Percentiles rank a stretch among this genome's conserved stretches.
Evolutionary conservation across 2,797 vertebrate species (phyloP).

Genomic region (Smutsia temminckii): DNA sequence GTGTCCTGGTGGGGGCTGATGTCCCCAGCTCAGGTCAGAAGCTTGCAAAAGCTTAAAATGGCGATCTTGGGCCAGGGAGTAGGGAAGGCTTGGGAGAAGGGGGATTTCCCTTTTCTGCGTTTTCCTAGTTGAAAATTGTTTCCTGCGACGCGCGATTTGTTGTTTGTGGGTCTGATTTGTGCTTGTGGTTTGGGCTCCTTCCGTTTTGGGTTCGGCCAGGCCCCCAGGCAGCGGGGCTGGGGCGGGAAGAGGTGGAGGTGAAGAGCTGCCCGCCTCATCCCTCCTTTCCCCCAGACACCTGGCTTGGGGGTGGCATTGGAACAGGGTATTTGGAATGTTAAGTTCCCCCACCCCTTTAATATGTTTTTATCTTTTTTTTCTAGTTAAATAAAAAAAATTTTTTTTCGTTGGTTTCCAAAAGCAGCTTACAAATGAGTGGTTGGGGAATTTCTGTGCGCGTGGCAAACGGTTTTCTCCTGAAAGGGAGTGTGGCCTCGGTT

Average conservation of each 20-base stretch:
- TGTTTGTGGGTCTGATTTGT: constrained; percentile 59
- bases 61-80: constrained; percentile 66
- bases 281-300: constrained; percentile 44
- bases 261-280: constrained; percentile 39
- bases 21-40: constrained; percentile 48
- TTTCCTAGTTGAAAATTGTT: constrained; percentile 65
- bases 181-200: constrained; percentile 40
- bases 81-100: constrained; percentile 38
- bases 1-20: constrained; percentile 25
- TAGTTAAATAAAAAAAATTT: background rate
- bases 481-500: constrained; percentile 55
- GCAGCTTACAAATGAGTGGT: constrained; percentile 59
- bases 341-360: constrained; percentile 18
- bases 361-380: constrained; percentile 6
- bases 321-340: constrained; percentile 50
- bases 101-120: constrained; percentile 46
- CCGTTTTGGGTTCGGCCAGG: constrained; percentile 39
- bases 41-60: constrained; percentile 76
- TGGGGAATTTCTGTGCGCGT: constrained; percentile 63
- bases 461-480: constrained; percentile 64
- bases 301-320: constrained; percentile 46
- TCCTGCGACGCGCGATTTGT: constrained; percentile 54
- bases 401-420: constrained; percentile 64
- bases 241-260: constrained; percentile 73
- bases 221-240: constrained; percentile 2